Percentiles rank a stretch among this genome's conserved stretches.
Conservation (phyloP, 2,888 invertebrate species). For the Euspilapteryx auroguttella region DNA sequence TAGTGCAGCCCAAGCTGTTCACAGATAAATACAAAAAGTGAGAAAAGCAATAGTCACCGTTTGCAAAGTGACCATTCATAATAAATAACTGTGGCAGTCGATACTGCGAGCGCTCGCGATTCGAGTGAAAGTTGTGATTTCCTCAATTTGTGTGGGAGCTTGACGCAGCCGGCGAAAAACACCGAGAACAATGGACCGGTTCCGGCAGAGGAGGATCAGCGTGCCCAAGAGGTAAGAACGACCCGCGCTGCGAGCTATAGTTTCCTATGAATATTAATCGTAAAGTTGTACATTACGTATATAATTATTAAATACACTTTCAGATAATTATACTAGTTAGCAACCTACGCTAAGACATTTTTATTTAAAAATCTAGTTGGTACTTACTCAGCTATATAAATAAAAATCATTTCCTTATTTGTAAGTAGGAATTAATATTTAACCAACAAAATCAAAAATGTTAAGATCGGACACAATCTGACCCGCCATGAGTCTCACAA, state of each 20-base stretch:
- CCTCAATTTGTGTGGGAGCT: constrained; percentile 32
- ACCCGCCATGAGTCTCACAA: no score
- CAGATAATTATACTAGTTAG: no score
- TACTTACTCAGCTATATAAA: background rate
- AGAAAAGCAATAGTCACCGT: background rate
- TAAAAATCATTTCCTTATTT: background rate
- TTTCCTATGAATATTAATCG: background rate
- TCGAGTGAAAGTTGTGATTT: constrained; percentile 41
- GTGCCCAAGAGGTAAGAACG: constrained; percentile 47
- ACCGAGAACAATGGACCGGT: constrained; percentile 50
- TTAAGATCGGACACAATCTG: no score
- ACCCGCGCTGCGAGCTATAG: constrained; percentile 1
- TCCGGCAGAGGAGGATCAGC: constrained; percentile 50
- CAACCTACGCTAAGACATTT: no score
- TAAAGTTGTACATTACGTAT: background rate
- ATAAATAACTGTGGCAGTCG: background rate
- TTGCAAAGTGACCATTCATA: background rate
- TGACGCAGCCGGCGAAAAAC: constrained; percentile 20
- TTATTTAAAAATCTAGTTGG: no score
- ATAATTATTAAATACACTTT: no score
- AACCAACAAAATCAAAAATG: no score
- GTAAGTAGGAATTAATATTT: background rate
- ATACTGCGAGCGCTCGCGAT: no score
- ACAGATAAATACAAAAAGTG: background rate
- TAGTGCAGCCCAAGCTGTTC: no score